Base-by-base conservation (phyloP, 2,113 vertebrate species). In the Nettapus auritus region DNA sequence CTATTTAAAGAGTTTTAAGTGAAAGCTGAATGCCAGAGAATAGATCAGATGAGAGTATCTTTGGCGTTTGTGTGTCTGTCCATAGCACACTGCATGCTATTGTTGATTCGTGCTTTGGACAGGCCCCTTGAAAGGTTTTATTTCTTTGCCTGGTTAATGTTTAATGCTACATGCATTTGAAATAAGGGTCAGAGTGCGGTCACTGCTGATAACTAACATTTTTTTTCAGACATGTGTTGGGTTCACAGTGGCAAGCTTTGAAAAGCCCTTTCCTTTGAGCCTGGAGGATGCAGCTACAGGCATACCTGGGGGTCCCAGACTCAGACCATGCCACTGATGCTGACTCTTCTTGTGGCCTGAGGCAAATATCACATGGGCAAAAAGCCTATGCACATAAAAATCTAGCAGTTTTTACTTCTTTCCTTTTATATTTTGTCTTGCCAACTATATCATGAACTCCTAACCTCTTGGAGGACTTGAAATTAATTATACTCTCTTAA, bases 121-220 rank as follows among this genome's bases (percentile, higher is more conserved):
- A 0, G 0, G 57, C 69, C 80, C 38, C 73, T 88, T 90, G 69
- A 29, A 90, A 90, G 69, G 40, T 93, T 95, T 97, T 63, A 83
- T 64, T 68, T 94, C 90, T 89, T 94, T 79, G 69, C 9, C 73
- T 90, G 40, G 94, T 96, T 95, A 96, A 96, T 96, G 90, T 95
- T 96, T 96, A 96, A 96, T 63, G 66, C 71, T 84, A 79, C 57
- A 92, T 36, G 40, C 57, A 69, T 92, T 93, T 90, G 57, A 86
- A 96, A 94, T 53, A 28, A 91, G 77, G 94, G 94, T 96, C 95
- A 92, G 74, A 74, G 57, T 90, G 66, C 66, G 44, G 95, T 95
- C 94, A 95, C n/a, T 90, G 93, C 62, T 93, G 53, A 69, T 53
- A 86, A 94, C 42, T 89, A 80, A 74, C 56, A 15, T 53, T 88